Conservation (phyloP, 2,888 invertebrate genomes). For the Cataglyphis livida region DNA sequence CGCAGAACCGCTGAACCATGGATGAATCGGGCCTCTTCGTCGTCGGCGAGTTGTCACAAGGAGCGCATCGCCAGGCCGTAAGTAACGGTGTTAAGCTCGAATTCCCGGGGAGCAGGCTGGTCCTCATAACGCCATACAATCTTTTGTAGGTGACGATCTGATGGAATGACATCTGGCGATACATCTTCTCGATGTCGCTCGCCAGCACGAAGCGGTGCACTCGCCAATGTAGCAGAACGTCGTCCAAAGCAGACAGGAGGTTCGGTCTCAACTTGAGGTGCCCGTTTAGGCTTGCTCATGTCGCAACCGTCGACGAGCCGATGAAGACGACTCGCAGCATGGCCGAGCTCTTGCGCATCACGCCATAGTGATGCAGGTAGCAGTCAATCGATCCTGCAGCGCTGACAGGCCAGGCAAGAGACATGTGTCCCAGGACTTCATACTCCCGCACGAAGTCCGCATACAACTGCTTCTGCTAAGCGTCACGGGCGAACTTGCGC, state of each 20-base stretch:
- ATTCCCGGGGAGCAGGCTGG: background rate
- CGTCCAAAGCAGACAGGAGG: accelerated
- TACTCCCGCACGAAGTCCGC: background rate
- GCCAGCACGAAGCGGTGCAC: background rate
- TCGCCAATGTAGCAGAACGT: background rate
- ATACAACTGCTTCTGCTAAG: background rate
- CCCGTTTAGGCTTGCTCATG: background rate
- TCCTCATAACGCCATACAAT: background rate
- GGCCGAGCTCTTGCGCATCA: background rate
- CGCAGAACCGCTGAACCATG: background rate
- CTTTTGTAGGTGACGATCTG: background rate
- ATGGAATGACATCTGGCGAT: background rate
- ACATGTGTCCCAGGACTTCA: background rate
- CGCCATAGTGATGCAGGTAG: background rate
- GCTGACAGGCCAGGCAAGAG: too few species aligned
- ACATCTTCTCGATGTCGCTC: background rate
- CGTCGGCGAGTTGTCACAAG: background rate
- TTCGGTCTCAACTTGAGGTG: background rate
- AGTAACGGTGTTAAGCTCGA: background rate
- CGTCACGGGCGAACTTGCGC: too few species aligned
- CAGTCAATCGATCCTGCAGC: background rate
- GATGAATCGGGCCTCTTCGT: accelerated
- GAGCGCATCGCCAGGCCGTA: background rate
- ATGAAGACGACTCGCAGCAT: background rate
- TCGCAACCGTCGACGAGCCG: background rate